Evolutionary conservation across 2,888 invertebrate genomes (phyloP), one percentile per base, ranked within the genome.

Genomic region (Pomacea canaliculata): DNA sequence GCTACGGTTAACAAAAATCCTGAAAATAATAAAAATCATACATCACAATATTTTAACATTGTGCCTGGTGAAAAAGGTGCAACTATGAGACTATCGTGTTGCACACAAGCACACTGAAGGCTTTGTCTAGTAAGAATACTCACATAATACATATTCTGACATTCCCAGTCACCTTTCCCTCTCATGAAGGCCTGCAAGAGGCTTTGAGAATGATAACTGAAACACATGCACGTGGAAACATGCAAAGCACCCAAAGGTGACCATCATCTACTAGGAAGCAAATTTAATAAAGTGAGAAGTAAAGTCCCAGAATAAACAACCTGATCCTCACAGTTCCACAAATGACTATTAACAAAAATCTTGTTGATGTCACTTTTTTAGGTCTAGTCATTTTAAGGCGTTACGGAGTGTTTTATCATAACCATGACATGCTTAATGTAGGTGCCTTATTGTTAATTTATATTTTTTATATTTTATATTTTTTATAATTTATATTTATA

Each of bases 1-100:
- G 87, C 97, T 97, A 87, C 99, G 93, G 92, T 99, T 99, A 78
- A 99, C 99, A 92, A 99, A 99, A 87, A 99, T 83, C 80, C 89
- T 89, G 80, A 66, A 82, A 82, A 70, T 59, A 23, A 56, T 16
- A 74, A 68, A 70, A 13, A 62, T 59, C n/a, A 19, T 51, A 19
- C 4, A 18, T 56, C n/a, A 68, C 3, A 3, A 9, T 49, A 13
- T 56, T 70, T 70, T 27, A 49, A 9, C 3, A 56, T 70, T 13
- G 23, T 13, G 16, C 10, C 23, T 49, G n/a, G 16, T 56, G 12
- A 10, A 10, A 12, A 46, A 12, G n/a, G 37, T 68, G 51, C n/a
- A 46, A 68, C 19, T 48, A 37, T 27, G 37, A 48, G 49, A 16
- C 27, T 13, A 10, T 49, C 13, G 27, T 56, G 18, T 70, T 23